phyloP scores from a whole-genome alignment of 2,797 vertebrate genomes.

The Hyperoplus immaculatus region DNA sequence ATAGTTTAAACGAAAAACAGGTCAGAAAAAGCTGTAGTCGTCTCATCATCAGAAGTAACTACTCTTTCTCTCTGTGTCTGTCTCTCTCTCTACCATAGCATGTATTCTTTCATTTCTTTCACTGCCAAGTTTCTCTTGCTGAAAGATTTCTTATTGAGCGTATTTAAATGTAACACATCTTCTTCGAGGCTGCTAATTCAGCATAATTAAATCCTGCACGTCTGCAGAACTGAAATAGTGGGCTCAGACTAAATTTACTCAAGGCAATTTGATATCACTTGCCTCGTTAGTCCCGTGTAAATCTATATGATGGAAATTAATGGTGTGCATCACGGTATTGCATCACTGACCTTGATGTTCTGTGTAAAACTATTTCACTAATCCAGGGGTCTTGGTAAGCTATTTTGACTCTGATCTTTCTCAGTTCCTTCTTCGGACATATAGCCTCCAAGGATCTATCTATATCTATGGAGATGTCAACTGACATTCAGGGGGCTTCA shows the following conservation, averaged over 20 bases:
- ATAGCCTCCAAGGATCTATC: constrained; percentile 17
- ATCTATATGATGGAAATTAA: constrained; percentile 37
- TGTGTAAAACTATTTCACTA: background rate
- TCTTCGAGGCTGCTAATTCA: constrained; percentile 59
- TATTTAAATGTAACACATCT: constrained; percentile 49
- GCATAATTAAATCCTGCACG: constrained; percentile 54
- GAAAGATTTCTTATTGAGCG: constrained; percentile 52
- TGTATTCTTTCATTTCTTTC: constrained; percentile 38
- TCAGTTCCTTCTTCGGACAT: constrained; percentile 5
- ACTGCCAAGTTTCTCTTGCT: constrained; percentile 29
- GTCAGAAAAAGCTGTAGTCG: constrained; percentile 17
- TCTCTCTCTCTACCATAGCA: constrained; percentile 3
- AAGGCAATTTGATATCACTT: constrained; percentile 34
- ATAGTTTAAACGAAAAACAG: constrained; percentile 44
- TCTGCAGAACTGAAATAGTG: constrained; percentile 49
- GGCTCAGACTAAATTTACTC: constrained; percentile 41
- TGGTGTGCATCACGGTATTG: background rate
- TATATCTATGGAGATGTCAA: background rate
- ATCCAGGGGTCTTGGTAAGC: background rate
- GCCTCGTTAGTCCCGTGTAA: constrained; percentile 10
- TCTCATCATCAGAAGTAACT: constrained; percentile 8
- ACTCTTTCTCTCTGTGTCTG: background rate
- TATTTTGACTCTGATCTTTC: background rate
- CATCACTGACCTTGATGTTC: constrained; percentile 5
- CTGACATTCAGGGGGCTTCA: constrained; percentile 19